Percentiles rank a stretch among this genome's conserved stretches.
Conservation (phyloP, 2,797 vertebrate genomes). For the Pygocentrus nattereri region DNA sequence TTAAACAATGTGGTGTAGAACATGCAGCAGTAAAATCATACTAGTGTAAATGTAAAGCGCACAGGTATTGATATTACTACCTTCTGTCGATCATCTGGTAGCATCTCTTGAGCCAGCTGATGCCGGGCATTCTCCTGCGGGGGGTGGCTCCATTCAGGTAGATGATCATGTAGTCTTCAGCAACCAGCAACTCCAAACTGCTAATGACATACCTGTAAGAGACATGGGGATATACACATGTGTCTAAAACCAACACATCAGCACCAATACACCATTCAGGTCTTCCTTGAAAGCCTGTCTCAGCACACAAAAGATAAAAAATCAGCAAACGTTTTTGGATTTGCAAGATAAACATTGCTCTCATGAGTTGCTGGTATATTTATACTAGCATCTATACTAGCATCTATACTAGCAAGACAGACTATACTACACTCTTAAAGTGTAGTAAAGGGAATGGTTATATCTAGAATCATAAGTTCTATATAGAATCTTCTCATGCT, state of each 20-base stretch:
- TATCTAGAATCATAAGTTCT: too few species aligned
- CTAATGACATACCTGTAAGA: constrained; percentile 91
- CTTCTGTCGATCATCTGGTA: constrained; percentile 98
- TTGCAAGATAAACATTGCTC: too few species aligned
- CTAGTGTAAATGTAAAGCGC: too few species aligned
- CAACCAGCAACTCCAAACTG: constrained; percentile 94
- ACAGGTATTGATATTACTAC: constrained; percentile 67
- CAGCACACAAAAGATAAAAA: not conserved
- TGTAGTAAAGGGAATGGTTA: too few species aligned
- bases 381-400: too few species aligned
- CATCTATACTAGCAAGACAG: not conserved
- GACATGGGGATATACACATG: too few species aligned
- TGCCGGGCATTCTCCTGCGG: constrained; percentile 92
- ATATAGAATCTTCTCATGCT: too few species aligned
- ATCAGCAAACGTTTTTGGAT: too few species aligned
- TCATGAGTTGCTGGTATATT: too few species aligned
- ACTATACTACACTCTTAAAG: too few species aligned
- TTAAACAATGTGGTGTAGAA: too few species aligned
- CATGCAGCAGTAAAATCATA: too few species aligned
- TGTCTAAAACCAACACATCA: constrained; percentile 11
- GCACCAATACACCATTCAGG: not conserved
- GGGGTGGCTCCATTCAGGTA: constrained; percentile 96
- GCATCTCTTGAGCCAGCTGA: constrained; percentile 96
- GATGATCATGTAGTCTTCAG: constrained; percentile 97
- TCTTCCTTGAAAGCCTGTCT: not conserved